phyloP scores from a whole-genome alignment of 2,797 vertebrate genomes.

The Acomys russatus region DNA sequence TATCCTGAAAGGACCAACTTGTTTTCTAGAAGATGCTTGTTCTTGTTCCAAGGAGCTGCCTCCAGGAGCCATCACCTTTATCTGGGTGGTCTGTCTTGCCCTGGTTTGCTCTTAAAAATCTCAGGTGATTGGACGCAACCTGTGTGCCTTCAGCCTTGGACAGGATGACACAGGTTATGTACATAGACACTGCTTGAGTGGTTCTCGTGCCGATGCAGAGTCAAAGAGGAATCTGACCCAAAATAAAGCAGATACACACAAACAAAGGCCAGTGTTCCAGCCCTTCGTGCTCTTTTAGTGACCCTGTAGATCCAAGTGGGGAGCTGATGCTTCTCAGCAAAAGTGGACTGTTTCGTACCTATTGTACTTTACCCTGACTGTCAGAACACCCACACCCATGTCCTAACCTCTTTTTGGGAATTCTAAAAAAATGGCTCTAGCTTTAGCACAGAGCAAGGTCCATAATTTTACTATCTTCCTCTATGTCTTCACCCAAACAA shows the following conservation, averaged over 20 bases:
- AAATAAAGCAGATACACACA: background rate
- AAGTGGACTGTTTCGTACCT: background rate
- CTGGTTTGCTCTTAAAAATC: background rate
- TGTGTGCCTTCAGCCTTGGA: background rate
- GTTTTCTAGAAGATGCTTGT: background rate
- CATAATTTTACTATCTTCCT: constrained; percentile 2
- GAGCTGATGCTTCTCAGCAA: background rate
- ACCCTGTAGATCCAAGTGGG: background rate
- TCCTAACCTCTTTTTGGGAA: background rate
- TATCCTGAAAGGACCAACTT: background rate
- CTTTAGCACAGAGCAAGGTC: background rate
- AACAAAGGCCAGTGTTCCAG: background rate
- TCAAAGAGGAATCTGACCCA: background rate
- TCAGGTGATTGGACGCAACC: background rate
- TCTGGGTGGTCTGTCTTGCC: background rate
- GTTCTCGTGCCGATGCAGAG: background rate
- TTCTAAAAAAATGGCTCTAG: background rate
- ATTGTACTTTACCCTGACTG: background rate
- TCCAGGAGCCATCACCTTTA: background rate
- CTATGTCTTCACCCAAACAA: background rate
- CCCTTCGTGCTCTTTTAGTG: background rate
- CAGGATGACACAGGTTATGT: background rate
- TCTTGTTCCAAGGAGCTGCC: background rate
- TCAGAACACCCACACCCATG: background rate
- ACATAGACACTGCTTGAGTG: background rate